Evolutionary conservation across 2,797 vertebrate species (phyloP).

Genomic region (Spea hammondii): DNA sequence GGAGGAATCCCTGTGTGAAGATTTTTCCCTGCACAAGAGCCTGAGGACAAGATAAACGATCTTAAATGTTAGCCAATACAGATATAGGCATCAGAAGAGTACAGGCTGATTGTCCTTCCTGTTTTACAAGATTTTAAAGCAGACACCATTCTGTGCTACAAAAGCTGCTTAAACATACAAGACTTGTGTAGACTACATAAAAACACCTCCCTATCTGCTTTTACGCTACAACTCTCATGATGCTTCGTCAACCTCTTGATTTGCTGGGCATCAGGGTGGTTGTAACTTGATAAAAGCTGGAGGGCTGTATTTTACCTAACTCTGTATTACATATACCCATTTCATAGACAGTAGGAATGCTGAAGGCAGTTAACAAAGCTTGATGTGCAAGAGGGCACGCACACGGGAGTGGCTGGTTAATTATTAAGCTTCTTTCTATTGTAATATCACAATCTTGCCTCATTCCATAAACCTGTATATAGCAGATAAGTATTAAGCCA

Average conservation of each 20-base stretch:
- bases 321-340: background rate
- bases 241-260: too few relatives aligned
- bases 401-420: constrained; percentile 43
- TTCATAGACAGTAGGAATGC: background rate
- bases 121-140: constrained; percentile 23
- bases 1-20: constrained; percentile 21
- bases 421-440: constrained; percentile 42
- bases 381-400: constrained; percentile 41
- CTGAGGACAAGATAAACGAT: constrained; percentile 30
- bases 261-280: too few relatives aligned
- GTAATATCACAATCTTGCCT: constrained; percentile 42
- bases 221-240: too few relatives aligned
- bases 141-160: background rate
- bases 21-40: constrained; percentile 16
- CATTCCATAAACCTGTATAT: constrained; percentile 34
- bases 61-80: constrained; percentile 13
- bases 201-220: too few relatives aligned
- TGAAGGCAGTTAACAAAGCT: background rate
- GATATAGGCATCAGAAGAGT: background rate
- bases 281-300: too few relatives aligned
- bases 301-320: too few relatives aligned
- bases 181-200: too few relatives aligned
- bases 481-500: constrained; percentile 35
- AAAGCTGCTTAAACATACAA: background rate
- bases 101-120: constrained; percentile 11